These are phyloP conservation scores for Micoletzkya japonica DNA, from an alignment of 2,888 invertebrate genomes.

Conservation along the genomic window DNA sequence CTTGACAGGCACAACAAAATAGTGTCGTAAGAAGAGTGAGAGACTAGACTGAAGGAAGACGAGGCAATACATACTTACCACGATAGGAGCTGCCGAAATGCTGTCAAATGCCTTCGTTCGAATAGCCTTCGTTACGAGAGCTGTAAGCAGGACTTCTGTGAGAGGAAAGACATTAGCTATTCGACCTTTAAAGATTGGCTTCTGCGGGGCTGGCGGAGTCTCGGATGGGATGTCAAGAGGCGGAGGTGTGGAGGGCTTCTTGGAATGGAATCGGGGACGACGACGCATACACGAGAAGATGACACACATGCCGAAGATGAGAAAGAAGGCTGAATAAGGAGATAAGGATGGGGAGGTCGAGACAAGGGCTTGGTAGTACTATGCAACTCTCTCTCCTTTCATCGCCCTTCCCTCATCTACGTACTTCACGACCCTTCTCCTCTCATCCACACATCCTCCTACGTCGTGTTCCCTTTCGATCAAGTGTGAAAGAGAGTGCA, in stretches of 20 bases:
- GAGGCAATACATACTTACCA: not conserved
- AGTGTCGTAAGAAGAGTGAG: not conserved
- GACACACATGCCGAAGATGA: slow-evolving; percentile 56
- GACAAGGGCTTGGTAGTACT: no score
- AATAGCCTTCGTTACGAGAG: slow-evolving; percentile 16
- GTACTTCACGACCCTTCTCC: no score
- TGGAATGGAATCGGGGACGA: slow-evolving; percentile 40
- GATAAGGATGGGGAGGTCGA: no score
- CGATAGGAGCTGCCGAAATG: slow-evolving; percentile 15
- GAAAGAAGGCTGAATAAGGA: slow-evolving; percentile 57
- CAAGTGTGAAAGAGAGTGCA: no score
- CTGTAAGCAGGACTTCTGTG: not conserved
- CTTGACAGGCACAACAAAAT: not conserved
- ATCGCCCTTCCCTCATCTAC: no score
- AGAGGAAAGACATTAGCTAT: not conserved
- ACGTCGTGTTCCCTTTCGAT: no score
- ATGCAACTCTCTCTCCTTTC: no score
- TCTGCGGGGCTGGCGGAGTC: not conserved
- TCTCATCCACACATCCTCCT: no score
- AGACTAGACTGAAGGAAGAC: not conserved
- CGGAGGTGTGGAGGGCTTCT: not conserved
- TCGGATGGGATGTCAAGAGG: not conserved
- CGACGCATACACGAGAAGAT: slow-evolving; percentile 55
- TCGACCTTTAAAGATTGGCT: slow-evolving; percentile 14
- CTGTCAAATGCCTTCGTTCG: slow-evolving; percentile 5